These are phyloP conservation scores for Heterohyrax brucei DNA, from an alignment of 2,797 vertebrate genomes.

Conservation along the genomic window DNA sequence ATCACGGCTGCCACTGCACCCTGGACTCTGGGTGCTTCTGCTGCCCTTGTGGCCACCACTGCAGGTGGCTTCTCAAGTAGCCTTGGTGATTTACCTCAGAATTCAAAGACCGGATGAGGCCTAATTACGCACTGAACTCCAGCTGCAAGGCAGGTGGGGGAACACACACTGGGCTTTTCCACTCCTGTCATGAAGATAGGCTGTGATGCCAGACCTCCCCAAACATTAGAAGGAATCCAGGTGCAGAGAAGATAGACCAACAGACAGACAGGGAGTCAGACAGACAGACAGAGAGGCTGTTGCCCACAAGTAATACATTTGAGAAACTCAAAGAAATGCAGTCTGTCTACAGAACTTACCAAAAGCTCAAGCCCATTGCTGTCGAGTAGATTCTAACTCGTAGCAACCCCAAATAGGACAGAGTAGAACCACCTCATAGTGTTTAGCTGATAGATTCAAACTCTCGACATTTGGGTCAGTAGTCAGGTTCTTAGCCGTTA, in stretches of 20 bases:
- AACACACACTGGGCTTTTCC: background rate
- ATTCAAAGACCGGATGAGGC: background rate
- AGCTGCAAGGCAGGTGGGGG: background rate
- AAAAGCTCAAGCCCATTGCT: too few species aligned
- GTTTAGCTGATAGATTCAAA: too few species aligned
- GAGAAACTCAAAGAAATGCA: constrained; percentile 28
- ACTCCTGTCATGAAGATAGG: background rate
- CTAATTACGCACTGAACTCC: background rate
- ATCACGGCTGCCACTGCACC: accelerated
- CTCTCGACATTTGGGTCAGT: too few species aligned
- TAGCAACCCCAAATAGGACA: too few species aligned
- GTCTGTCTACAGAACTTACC: background rate
- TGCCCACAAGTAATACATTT: background rate
- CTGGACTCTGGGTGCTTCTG: background rate
- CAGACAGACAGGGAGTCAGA: background rate
- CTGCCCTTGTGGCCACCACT: background rate
- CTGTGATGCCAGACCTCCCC: background rate
- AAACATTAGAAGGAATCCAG: background rate
- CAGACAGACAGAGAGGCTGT: background rate
- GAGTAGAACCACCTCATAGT: too few species aligned
- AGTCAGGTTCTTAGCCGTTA: too few species aligned
- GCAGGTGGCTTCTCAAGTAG: background rate
- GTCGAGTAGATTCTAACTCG: too few species aligned
- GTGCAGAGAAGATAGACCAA: background rate
- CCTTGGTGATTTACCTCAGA: background rate